These are phyloP conservation scores for Aethes cnicana DNA, from an alignment of 2,888 invertebrate genomes.

Conservation along the genomic window DNA sequence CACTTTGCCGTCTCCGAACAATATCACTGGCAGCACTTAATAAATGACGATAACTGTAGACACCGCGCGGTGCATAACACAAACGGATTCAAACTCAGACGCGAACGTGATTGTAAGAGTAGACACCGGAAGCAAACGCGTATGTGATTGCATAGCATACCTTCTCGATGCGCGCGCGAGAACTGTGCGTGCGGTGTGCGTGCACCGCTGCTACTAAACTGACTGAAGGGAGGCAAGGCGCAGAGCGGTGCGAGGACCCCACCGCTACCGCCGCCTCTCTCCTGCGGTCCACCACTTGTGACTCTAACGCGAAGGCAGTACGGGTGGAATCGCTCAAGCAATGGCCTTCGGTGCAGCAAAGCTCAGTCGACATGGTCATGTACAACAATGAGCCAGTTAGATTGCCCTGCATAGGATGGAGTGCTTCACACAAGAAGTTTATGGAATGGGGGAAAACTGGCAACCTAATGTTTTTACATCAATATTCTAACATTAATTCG, in stretches of 20 bases:
- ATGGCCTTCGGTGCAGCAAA: constrained; percentile 67
- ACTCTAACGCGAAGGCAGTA: constrained; percentile 73
- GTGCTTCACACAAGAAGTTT: constrained; percentile 49
- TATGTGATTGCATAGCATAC: constrained; percentile 63
- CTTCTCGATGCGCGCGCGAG: constrained; percentile 80
- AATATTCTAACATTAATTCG: too few relatives aligned
- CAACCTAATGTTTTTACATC: too few relatives aligned
- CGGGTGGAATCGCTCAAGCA: constrained; percentile 75
- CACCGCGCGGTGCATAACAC: constrained; percentile 47
- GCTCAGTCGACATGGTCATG: too few relatives aligned
- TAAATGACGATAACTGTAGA: neutral
- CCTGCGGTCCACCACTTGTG: constrained; percentile 66
- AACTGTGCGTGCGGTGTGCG: constrained; percentile 81
- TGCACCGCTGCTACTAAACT: constrained; percentile 80
- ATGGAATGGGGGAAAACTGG: too few relatives aligned
- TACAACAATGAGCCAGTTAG: constrained; percentile 43
- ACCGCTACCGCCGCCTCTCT: constrained; percentile 71
- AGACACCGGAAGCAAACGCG: constrained; percentile 75
- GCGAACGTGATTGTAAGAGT: constrained; percentile 53
- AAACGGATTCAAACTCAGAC: too few relatives aligned
- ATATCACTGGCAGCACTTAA: constrained; percentile 16
- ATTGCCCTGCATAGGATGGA: constrained; percentile 54
- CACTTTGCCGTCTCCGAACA: constrained; percentile 19
- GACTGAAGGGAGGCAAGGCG: constrained; percentile 63
- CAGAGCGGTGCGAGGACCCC: constrained; percentile 65